Conservation (phyloP, 2,797 vertebrate genomes). For the Novumbra hubbsi region DNA sequence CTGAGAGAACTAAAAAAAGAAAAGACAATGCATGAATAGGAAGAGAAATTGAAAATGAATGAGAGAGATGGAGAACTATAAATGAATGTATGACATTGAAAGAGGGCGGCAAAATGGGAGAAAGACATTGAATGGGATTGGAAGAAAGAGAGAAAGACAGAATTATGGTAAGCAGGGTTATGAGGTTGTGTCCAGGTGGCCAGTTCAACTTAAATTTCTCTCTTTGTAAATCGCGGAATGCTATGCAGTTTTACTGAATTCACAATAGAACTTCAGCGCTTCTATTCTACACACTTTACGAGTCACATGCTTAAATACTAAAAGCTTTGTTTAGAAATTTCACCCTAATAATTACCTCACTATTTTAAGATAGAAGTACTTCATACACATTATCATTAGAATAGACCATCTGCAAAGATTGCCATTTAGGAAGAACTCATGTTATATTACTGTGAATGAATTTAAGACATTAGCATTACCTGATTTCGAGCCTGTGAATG, state of each 20-base stretch:
- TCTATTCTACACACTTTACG: neutral
- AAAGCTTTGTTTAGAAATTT: neutral
- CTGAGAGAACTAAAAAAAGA: neutral
- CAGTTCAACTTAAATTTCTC: neutral
- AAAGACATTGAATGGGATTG: conserved; percentile 31
- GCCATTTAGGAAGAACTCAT: no score
- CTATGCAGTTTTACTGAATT: neutral
- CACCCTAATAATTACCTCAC: neutral
- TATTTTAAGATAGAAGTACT: no score
- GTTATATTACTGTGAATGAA: no score
- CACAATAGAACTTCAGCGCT: no score
- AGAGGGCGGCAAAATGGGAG: neutral
- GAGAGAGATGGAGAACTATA: conserved; percentile 28
- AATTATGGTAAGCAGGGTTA: no score
- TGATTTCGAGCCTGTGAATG: neutral
- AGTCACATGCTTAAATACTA: neutral
- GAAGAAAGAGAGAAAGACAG: conserved; percentile 15
- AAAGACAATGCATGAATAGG: neutral
- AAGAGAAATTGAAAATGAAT: conserved; percentile 29
- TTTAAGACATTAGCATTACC: neutral
- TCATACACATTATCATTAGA: neutral
- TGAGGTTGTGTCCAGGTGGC: no score
- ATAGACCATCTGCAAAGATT: neutral
- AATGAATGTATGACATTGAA: no score
- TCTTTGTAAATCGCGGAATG: neutral